Percentiles rank a stretch among this genome's conserved stretches.
These are phyloP conservation scores for Sphecodes monilicornis DNA, from an alignment of 2,888 invertebrate species.

Conservation along the genomic window DNA sequence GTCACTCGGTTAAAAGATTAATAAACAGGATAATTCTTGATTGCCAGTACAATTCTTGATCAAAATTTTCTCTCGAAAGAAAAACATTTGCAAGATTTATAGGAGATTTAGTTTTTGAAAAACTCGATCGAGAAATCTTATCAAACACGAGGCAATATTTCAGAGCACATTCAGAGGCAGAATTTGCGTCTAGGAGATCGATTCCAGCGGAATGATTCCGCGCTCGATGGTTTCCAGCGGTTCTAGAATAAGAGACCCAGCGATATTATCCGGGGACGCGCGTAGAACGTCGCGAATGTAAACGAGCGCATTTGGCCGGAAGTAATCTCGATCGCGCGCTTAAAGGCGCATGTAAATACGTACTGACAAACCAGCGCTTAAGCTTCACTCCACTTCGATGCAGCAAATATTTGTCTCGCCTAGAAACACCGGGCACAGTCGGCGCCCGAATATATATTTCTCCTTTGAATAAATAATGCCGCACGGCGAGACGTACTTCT, in stretches of 20 bases:
- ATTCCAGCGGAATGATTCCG: constrained; percentile 7
- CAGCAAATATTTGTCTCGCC: constrained; percentile 58
- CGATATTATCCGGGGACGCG: constrained; percentile 21
- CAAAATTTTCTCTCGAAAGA: background rate
- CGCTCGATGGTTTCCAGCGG: constrained; percentile 28
- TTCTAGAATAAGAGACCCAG: constrained; percentile 29
- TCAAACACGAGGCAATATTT: background rate
- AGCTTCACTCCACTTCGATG: constrained; percentile 21
- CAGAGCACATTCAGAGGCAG: background rate
- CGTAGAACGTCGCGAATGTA: constrained; percentile 39
- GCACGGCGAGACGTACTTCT: background rate
- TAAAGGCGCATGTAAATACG: constrained; percentile 56
- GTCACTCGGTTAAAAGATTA: background rate
- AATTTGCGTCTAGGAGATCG: constrained; percentile 23
- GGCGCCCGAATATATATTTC: constrained; percentile 1
- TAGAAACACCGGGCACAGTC: constrained; percentile 6
- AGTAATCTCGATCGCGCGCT: constrained; percentile 63
- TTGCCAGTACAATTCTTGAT: background rate
- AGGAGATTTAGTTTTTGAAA: background rate
- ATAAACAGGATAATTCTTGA: background rate
- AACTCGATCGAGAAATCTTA: background rate
- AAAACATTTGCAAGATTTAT: background rate
- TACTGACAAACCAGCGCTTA: constrained; percentile 13
- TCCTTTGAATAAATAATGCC: constrained; percentile 9
- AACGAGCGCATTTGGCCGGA: constrained; percentile 54